Evolutionary conservation across 2,888 invertebrate species (phyloP), one percentile per base, ranked within the genome.

Genomic region (Isoperla grammatica): DNA sequence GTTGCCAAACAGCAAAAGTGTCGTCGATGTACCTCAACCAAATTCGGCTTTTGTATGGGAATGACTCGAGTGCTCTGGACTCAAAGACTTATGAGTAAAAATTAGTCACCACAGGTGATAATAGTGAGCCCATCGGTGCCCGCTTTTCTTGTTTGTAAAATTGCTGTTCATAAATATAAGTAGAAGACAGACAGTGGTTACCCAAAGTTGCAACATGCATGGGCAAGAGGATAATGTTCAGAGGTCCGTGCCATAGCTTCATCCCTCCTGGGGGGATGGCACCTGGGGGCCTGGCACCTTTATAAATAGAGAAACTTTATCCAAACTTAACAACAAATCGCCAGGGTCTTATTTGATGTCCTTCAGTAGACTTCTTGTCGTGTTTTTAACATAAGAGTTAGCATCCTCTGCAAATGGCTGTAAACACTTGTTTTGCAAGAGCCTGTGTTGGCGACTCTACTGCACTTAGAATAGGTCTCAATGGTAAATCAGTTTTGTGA

Each of bases 91-190:
- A n/a, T n/a, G n/a, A n/a, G n/a, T n/a, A n/a, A n/a, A n/a, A n/a
- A 15, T 49, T 49, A n/a, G 49, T 29, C 9, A 49, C 17, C n/a
- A 29, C 49, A 12, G 29, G 54, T 6, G 53, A 59, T n/a, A 54
- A 22, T 2, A 43, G 29, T 1, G 54, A 42, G 1, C 43, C 59
- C 59, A 59, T 1, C 6, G 40, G 53, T 1, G 54, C 53, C n/a
- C 59, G 40, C 13, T 59, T 53, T 12, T 42, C 37, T 54, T 53
- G n/a, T 19, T 35, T 12, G 43, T 59, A 59, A 17, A 59, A 22
- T 15, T 54, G 20, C 15, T 29, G 53, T 2, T 42, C 29, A 29
- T 13, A 59, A n/a, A 43, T 15, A 23, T 53, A 29, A 11, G 23
- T 50, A 13, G 45, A 37, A 6, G 50, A 23, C 40, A 43, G 20